Evolutionary conservation across 1,140 invertebrate genomes (phyloP), one percentile per base, ranked within the genome.

Genomic region (Thalassaphorura encarpata): DNA sequence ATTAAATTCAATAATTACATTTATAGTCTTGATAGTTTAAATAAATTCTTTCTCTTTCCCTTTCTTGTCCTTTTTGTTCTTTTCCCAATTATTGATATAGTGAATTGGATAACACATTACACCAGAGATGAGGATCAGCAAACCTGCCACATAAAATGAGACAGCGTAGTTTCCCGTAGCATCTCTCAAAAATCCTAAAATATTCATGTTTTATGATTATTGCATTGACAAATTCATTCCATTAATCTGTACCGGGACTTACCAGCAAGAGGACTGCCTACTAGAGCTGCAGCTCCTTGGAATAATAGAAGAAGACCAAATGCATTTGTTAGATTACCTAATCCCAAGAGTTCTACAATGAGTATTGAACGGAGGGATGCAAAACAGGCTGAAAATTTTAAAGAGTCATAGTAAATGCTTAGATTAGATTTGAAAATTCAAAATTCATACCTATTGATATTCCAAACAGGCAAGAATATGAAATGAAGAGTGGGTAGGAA

Each of bases 341-440:
- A 72, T 0, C 92, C 94, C 56, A 97, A 77, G 29, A 97, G 78
- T 61, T 99, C 93, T 5, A 97, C 93, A 1, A 89, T 81, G 26
- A 99, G 77, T 36, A 98, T 87, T 1, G 94, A 95, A 55, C 94
- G 80, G 18, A 98, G 74, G 0, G 94, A 92, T 16, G 93, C 89
- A 67, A 90, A 92, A 60, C 84, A 87, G 27, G 89, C 88, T 89
- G 52, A 43, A 49, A 53, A 51, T 27, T 24, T 18, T 29, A 21
- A n/a, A n/a, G n/a, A n/a, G n/a, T 21, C n/a, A 47, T 51, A 13
- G 19, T 19, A 46, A 46, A 36, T 36, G 11, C 11, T 36, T 36
- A 36, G 33, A 36, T 1, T 31, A 18, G 23, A 3, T 16, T 27
- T 39, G 16, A 23, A 43, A 11, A 21, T 21, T 6, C n/a, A 8